Evolutionary conservation across 2,888 invertebrate species (phyloP).

Genomic region (Leucoptera coffeella): DNA sequence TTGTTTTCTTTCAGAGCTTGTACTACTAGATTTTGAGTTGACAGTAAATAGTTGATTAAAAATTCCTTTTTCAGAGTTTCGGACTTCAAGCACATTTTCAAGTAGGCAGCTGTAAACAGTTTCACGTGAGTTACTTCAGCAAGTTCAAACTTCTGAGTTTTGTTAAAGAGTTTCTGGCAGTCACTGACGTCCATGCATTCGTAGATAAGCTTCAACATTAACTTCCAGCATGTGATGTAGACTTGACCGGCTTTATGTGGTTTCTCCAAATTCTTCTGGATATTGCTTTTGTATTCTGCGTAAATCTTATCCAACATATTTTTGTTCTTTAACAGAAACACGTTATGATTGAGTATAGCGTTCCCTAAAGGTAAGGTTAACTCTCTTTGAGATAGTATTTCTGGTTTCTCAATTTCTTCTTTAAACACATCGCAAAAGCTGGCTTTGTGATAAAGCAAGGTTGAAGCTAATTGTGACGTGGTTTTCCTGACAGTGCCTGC

Average conservation of each 20-base stretch:
- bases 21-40: constrained; percentile 46
- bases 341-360: constrained; percentile 28
- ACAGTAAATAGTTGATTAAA: constrained; percentile 46
- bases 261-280: constrained; percentile 59
- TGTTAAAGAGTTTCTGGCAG: constrained; percentile 49
- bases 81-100: constrained; percentile 31
- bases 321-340: constrained; percentile 26
- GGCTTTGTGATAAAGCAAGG: constrained; percentile 49
- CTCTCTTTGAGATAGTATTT: constrained; percentile 53
- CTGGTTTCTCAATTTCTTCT: constrained; percentile 29
- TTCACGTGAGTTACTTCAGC: constrained; percentile 53
- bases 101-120: constrained; percentile 47
- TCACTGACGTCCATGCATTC: constrained; percentile 53
- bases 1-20: constrained; percentile 38
- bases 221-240: constrained; percentile 52
- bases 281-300: constrained; percentile 54
- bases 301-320: constrained; percentile 47
- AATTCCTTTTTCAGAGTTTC: constrained; percentile 23
- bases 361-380: constrained; percentile 58
- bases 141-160: constrained; percentile 58
- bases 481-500: constrained; percentile 48
- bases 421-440: constrained; percentile 37
- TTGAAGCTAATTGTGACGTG: constrained; percentile 49
- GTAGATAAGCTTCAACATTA: constrained; percentile 54
- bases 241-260: constrained; percentile 64